Conservation (phyloP, 1,140 invertebrate genomes). For the Heliconius congener region DNA sequence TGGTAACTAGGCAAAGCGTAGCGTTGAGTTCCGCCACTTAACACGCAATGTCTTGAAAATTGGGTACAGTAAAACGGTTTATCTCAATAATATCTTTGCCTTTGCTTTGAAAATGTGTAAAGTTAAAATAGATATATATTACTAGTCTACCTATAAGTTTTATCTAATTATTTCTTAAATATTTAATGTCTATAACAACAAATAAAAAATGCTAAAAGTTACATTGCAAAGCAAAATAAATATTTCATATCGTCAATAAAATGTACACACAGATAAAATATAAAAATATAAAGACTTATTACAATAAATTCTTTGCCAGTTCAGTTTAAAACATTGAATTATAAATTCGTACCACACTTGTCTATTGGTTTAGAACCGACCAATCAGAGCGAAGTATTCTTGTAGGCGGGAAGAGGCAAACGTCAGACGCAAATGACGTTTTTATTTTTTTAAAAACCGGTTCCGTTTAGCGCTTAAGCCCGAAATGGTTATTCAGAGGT, state of each 20-base stretch:
- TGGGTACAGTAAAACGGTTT: no score
- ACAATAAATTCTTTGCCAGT: slow-evolving; percentile 5
- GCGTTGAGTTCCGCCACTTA: background rate
- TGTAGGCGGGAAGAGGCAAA: slow-evolving; percentile 74
- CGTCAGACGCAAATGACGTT: slow-evolving; percentile 72
- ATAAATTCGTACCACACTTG: slow-evolving; percentile 50
- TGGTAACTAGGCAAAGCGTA: no score
- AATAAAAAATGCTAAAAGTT: no score
- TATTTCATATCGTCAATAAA: background rate
- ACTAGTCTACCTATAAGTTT: no score
- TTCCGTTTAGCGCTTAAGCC: slow-evolving; percentile 55
- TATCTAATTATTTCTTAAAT: no score
- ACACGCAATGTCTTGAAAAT: background rate
- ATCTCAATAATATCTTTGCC: no score
- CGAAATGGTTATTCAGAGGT: slow-evolving; percentile 52
- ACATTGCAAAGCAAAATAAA: background rate
- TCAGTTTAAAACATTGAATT: slow-evolving; percentile 27
- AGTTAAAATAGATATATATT: no score
- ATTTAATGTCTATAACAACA: no score
- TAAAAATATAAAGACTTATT: background rate
- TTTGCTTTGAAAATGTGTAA: no score
- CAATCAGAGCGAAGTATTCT: slow-evolving; percentile 51
- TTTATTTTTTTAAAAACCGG: slow-evolving; percentile 63
- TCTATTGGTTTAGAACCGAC: slow-evolving; percentile 57
- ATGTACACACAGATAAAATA: background rate